Percentiles rank a stretch among this genome's conserved stretches.
These are phyloP conservation scores for Nicator chloris DNA, from an alignment of 2,113 vertebrate species.

Conservation along the genomic window DNA sequence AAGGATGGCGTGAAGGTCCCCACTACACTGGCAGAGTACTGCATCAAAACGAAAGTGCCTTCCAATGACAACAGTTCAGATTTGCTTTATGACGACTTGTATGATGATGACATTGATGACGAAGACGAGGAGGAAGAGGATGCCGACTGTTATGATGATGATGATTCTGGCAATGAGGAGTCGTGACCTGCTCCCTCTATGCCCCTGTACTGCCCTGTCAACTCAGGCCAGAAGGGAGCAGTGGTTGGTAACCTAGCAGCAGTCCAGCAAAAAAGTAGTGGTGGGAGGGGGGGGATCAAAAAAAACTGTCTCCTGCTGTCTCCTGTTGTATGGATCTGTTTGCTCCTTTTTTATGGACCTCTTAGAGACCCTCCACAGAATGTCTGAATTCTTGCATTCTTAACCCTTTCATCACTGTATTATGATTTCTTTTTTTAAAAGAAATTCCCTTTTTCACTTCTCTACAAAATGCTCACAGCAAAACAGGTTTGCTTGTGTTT, in stretches of 20 bases:
- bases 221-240: slow-evolving; percentile 79
- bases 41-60: slow-evolving; percentile 98
- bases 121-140: slow-evolving; percentile 92
- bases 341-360: slow-evolving; percentile 78
- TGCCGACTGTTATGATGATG: slow-evolving; percentile 87
- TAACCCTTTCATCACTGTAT: slow-evolving; percentile 71
- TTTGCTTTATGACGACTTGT: slow-evolving; percentile 97
- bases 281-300: background rate
- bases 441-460: slow-evolving; percentile 38
- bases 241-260: slow-evolving; percentile 65
- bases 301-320: slow-evolving; percentile 70
- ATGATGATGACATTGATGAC: slow-evolving; percentile 93
- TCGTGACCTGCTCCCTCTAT: slow-evolving; percentile 81
- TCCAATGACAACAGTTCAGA: slow-evolving; percentile 98
- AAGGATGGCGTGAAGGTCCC: slow-evolving; percentile 97
- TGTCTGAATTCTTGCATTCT: slow-evolving; percentile 74
- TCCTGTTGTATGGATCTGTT: slow-evolving; percentile 72
- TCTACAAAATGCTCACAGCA: slow-evolving; percentile 58
- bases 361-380: slow-evolving; percentile 69
- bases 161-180: slow-evolving; percentile 98
- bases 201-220: slow-evolving; percentile 71
- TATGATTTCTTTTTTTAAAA: slow-evolving; percentile 58
- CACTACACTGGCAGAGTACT: slow-evolving; percentile 96
- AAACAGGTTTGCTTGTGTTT: slow-evolving; percentile 68
- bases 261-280: slow-evolving; percentile 64